Evolutionary conservation across 2,113 vertebrate species (phyloP).

Genomic region (Pituophis catenifer): DNA sequence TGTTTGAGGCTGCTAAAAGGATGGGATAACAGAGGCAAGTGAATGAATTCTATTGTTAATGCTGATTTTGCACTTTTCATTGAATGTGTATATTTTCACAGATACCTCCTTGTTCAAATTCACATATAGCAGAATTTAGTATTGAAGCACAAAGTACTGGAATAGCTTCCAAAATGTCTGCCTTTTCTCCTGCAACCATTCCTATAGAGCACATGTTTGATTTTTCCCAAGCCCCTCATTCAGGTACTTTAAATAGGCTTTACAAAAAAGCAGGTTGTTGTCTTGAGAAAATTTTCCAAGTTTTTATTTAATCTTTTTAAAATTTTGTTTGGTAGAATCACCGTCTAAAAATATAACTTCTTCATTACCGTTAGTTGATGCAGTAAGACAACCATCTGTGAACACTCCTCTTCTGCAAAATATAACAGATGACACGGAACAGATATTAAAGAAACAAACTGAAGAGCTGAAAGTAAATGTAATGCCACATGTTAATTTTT

Average conservation of each 20-base stretch:
- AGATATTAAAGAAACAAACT: constrained; percentile 79
- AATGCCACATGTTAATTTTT: constrained; percentile 43
- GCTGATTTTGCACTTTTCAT: not conserved
- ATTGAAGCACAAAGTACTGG: constrained; percentile 18
- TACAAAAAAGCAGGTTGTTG: constrained; percentile 4
- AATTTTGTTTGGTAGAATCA: constrained; percentile 36
- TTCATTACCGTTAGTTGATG: constrained; percentile 16
- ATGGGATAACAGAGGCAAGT: not conserved
- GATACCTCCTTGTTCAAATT: constrained; percentile 38
- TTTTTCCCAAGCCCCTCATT: constrained; percentile 30
- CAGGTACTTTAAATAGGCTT: constrained; percentile 56
- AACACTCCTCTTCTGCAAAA: constrained; percentile 47
- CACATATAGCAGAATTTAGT: constrained; percentile 3
- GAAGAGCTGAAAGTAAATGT: constrained; percentile 80
- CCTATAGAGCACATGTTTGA: constrained; percentile 17
- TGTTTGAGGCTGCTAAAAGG: not conserved
- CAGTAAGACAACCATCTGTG: constrained; percentile 11
- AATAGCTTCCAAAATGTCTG: constrained; percentile 16
- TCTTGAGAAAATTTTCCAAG: not conserved
- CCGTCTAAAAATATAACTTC: constrained; percentile 8
- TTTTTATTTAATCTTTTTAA: not conserved
- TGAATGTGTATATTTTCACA: constrained; percentile 32
- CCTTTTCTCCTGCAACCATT: constrained; percentile 8
- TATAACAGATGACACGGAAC: constrained; percentile 77
- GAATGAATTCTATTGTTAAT: not conserved